Evolutionary conservation across 2,113 vertebrate genomes (phyloP).

Genomic region (Pachycephala philippinensis): DNA sequence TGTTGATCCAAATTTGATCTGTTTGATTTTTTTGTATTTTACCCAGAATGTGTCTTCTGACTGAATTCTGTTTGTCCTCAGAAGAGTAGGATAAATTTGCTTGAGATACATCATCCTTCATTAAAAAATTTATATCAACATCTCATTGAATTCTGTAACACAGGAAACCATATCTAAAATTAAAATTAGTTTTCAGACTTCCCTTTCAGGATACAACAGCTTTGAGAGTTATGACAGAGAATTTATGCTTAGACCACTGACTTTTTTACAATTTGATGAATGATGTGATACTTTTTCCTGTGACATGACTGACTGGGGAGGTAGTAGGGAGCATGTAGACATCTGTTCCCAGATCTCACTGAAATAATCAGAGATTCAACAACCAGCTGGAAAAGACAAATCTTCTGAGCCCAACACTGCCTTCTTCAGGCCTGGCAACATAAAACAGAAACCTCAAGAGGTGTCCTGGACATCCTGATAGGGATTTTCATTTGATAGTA

Average conservation of each 20-base stretch:
- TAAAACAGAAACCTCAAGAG: neutral
- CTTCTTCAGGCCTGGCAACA: neutral
- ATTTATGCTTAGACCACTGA: neutral
- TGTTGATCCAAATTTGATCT: neutral
- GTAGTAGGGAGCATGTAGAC: neutral
- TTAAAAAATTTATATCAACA: neutral
- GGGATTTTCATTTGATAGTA: neutral
- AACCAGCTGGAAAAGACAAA: neutral
- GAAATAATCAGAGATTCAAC: neutral
- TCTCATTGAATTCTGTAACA: neutral
- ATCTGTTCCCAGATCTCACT: neutral
- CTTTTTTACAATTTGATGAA: neutral
- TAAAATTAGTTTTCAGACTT: neutral
- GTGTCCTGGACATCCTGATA: neutral
- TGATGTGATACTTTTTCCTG: rapidly evolving
- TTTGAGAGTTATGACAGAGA: neutral
- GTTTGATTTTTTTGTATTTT: neutral
- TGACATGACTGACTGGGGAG: neutral
- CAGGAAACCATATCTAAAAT: neutral
- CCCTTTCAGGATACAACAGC: neutral
- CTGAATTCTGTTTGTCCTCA: neutral
- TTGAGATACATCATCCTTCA: neutral
- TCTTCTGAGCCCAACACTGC: neutral
- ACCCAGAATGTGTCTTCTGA: neutral
- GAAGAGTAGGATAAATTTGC: neutral